Conservation (phyloP, 2,113 vertebrate genomes). For the Myanophis thanlyinensis region DNA sequence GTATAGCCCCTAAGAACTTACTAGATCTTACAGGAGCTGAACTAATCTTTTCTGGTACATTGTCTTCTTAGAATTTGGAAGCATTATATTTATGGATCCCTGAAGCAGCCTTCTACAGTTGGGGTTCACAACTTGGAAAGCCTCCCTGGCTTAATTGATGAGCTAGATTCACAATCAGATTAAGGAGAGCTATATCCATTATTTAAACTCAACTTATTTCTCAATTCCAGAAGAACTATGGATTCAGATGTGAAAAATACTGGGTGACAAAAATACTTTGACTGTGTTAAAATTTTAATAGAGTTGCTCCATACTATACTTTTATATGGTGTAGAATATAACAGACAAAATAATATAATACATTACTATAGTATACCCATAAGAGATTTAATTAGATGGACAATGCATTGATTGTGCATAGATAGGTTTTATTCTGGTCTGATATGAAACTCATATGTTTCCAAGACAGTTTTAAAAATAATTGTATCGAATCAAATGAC, state of each 20-base stretch:
- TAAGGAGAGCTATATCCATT: too few relatives aligned
- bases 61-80: not conserved
- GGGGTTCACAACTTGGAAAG: not conserved
- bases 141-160: too few relatives aligned
- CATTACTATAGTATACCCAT: too few relatives aligned
- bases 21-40: not conserved
- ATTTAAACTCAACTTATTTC: not conserved
- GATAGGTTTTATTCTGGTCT: not conserved
- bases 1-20: not conserved
- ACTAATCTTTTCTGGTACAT: not conserved
- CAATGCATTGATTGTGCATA: not conserved
- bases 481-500: not conserved
- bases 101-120: not conserved
- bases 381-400: not conserved
- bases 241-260: not conserved
- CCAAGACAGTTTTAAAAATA: not conserved
- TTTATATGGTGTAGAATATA: not conserved
- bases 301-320: not conserved
- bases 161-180: too few relatives aligned
- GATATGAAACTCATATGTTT: not conserved
- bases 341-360: not conserved
- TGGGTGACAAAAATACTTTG: not conserved
- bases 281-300: too few relatives aligned
- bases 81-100: not conserved
- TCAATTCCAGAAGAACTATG: not conserved